Base-by-base conservation (phyloP, 2,888 invertebrate genomes). In the Adelphocoris suturalis region DNA sequence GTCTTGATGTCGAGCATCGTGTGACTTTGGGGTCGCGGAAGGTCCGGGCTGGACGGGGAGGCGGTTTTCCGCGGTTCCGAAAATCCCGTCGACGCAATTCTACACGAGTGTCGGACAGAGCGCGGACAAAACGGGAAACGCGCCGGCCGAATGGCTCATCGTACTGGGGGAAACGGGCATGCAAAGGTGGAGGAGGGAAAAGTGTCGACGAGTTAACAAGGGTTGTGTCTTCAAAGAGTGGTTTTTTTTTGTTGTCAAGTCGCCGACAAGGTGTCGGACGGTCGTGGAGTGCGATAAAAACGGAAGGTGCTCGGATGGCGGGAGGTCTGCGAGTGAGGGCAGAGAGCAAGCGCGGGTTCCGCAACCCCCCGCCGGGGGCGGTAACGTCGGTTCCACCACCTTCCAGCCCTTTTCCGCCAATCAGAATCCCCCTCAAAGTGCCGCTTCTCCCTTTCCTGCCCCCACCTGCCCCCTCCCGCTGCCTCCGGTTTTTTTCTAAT, bases 1-100 rank as follows among this genome's bases (percentile, higher is more conserved):
- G 96, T 96, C 94, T 98, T 98, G 93, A 98, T 97, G 95, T 98
- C 98, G 94, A 98, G 95, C 98, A 98, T 98, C 93, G 88, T 88
- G 48, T 86, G 86, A 28, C 27, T 78, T 28, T 86, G 80, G 88
- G 86, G 89, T 46, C 68, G 87, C 68, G 82, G 81, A 86, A 86
- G 81, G 75, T 55, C 82, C 90, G 92, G 92, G 91, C 89, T 86
- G 90, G 90, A 84, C 89, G 91, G 81, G 91, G 90, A 91, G 91
- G 91, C 81, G 90, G 88, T 19, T 80, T 80, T 88, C 88, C 88
- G 88, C 88, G 88, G 78, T 88, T 55, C 88, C 88, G 78, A 52
- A 78, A 76, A 88, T 27, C 78, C 88, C 19, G 80, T 37, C 48
- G 86, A 86, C 86, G 76, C 48, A 88, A 88, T 88, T 46, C 88